A percentile compares a stretch with the other conserved stretches of the same genome.
phyloP scores from a whole-genome alignment of 2,888 invertebrate species.

The Frankliniella fusca region DNA sequence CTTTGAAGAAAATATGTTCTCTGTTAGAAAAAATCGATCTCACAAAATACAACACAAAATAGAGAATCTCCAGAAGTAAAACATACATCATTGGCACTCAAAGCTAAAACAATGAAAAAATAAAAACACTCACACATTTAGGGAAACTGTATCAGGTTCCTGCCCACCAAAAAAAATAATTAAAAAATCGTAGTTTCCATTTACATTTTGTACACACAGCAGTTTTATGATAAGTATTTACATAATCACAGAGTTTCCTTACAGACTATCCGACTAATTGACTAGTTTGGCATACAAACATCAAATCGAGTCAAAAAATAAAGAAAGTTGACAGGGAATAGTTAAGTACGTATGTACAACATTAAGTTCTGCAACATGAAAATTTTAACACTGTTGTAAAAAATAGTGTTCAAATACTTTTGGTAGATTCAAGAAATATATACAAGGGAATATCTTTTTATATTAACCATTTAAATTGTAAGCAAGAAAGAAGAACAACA shows the following conservation, averaged over 20 bases:
- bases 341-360: not conserved
- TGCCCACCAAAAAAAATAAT: not conserved
- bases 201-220: not conserved
- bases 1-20: not conserved
- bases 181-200: not conserved
- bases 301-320: constrained; percentile 25
- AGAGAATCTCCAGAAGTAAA: too few species aligned
- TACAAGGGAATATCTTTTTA: not conserved
- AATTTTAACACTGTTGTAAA: not conserved
- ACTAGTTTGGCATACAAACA: constrained; percentile 20
- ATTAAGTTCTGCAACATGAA: not conserved
- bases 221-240: not conserved
- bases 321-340: not conserved
- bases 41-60: not conserved
- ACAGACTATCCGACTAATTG: constrained; percentile 6
- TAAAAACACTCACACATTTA: not conserved
- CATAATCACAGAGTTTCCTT: constrained; percentile 19
- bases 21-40: not conserved
- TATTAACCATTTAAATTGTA: not conserved
- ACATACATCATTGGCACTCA: not conserved
- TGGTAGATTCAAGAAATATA: not conserved
- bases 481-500: not conserved
- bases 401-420: not conserved
- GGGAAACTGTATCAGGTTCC: not conserved
- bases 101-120: constrained; percentile 3